Evolutionary conservation across 1,140 invertebrate genomes (phyloP).

Genomic region (Nasonia longicornis): DNA sequence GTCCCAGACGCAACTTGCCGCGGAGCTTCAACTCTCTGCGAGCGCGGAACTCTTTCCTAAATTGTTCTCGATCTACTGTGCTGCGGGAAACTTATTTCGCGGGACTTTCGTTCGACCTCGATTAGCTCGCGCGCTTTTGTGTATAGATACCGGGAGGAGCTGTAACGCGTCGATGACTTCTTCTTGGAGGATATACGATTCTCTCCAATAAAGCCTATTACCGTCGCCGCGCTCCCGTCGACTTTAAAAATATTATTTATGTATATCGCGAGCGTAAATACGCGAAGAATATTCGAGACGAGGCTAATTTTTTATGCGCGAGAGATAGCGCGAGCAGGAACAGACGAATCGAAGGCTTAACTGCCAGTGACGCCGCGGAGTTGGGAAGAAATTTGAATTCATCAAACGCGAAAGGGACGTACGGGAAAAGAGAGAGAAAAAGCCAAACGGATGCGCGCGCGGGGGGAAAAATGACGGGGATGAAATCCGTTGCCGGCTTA

Average conservation of each 20-base stretch:
- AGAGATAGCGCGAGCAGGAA: neutral
- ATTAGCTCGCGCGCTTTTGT: conserved; percentile 6
- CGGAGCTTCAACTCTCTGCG: neutral
- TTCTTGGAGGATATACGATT: neutral
- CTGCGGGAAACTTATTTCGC: conserved; percentile 22
- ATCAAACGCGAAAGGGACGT: conserved; percentile 26
- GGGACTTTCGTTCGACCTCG: conserved; percentile 34
- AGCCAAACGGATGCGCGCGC: neutral
- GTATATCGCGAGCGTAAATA: neutral
- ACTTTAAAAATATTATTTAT: neutral
- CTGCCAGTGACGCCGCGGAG: neutral
- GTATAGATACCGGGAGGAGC: neutral
- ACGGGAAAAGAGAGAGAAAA: conserved; percentile 6
- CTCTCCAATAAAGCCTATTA: neutral
- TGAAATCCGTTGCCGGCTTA: conserved; percentile 18
- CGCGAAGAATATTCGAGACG: neutral
- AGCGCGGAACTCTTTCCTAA: conserved; percentile 46
- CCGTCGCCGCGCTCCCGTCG: neutral
- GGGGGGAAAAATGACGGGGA: neutral
- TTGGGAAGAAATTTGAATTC: conserved; percentile 38
- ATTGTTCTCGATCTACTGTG: conserved; percentile 39
- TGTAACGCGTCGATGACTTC: conserved; percentile 22
- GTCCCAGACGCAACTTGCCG: conserved; percentile 37
- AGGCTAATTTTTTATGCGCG: conserved; percentile 5
- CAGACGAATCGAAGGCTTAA: conserved; percentile 23